These are phyloP conservation scores for Drosophila antonietae DNA, from an alignment of 2,888 invertebrate species.

Conservation along the genomic window DNA sequence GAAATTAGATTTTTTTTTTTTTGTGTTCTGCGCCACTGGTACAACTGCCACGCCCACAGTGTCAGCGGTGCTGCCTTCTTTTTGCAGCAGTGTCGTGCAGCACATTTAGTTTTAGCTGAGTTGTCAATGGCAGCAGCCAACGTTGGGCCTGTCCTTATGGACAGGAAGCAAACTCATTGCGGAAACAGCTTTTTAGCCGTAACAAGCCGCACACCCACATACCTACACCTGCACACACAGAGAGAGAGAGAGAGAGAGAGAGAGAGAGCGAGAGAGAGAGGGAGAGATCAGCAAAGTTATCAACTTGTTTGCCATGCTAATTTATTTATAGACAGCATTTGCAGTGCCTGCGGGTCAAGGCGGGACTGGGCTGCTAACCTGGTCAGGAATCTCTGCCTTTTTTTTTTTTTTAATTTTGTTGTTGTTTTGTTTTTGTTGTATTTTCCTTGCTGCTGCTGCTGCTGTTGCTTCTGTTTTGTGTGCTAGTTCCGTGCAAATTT, in stretches of 20 bases:
- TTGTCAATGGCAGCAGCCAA: constrained; percentile 72
- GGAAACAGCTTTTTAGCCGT: constrained; percentile 80
- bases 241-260: no score
- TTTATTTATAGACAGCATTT: constrained; percentile 79
- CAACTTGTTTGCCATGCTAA: constrained; percentile 78
- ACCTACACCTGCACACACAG: constrained; percentile 22
- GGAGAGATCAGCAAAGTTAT: constrained; percentile 39
- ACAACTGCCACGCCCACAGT: constrained; percentile 44
- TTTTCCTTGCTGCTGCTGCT: neutral
- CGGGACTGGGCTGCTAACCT: constrained; percentile 12
- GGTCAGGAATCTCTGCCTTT: constrained; percentile 24
- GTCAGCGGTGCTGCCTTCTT: constrained; percentile 20
- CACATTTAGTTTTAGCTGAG: constrained; percentile 74
- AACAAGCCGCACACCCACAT: constrained; percentile 60
- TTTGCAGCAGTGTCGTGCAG: constrained; percentile 51
- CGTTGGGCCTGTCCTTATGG: constrained; percentile 64
- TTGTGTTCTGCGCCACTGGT: constrained; percentile 14
- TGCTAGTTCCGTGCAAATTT: constrained; percentile 70
- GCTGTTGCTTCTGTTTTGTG: constrained; percentile 25
- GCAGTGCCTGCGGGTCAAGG: constrained; percentile 21
- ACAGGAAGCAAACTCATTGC: constrained; percentile 80
- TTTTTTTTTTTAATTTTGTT: neutral
- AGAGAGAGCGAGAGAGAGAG: constrained; percentile 6
- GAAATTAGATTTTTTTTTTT: constrained; percentile 75
- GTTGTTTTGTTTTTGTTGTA: neutral